Evolutionary conservation across 2,888 invertebrate species (phyloP).

Genomic region (Zhuqinia jingwanae): DNA sequence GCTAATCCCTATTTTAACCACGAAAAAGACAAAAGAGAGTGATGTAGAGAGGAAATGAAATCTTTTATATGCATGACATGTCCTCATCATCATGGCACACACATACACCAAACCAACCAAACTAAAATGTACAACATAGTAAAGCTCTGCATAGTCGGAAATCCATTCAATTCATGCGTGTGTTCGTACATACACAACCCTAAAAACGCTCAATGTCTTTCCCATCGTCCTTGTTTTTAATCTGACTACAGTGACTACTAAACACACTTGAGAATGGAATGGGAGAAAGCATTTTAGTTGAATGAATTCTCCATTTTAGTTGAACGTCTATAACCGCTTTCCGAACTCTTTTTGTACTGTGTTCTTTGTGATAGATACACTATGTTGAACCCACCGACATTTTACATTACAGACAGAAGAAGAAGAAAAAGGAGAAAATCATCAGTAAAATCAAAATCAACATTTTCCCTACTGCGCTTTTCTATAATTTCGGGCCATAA

Average conservation of each 20-base stretch:
- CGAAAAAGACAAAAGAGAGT: conserved; percentile 5
- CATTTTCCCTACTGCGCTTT: conserved; percentile 21
- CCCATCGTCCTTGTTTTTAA: conserved; percentile 40
- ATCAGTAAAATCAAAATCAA: background rate
- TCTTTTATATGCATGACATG: conserved; percentile 77
- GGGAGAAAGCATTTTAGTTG: background rate
- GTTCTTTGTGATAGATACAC: too few relatives aligned
- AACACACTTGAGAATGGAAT: conserved; percentile 19
- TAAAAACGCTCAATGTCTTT: conserved; percentile 18
- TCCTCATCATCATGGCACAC: background rate
- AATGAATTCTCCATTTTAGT: background rate
- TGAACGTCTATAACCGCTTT: conserved; percentile 8
- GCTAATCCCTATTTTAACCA: conserved; percentile 48
- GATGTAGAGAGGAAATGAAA: conserved; percentile 45
- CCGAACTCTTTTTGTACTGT: conserved; percentile 1
- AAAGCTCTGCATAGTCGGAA: conserved; percentile 10
- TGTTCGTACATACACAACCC: conserved; percentile 23
- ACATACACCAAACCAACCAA: conserved; percentile 7
- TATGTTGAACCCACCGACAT: too few relatives aligned
- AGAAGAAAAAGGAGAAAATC: too few relatives aligned
- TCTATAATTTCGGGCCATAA: conserved; percentile 16
- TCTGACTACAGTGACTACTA: conserved; percentile 16
- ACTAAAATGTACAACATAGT: too few relatives aligned
- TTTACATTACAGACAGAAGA: too few relatives aligned
- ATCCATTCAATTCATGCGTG: conserved; percentile 27